Evolutionary conservation across 2,797 vertebrate genomes (phyloP).

Genomic region (Helarctos malayanus): DNA sequence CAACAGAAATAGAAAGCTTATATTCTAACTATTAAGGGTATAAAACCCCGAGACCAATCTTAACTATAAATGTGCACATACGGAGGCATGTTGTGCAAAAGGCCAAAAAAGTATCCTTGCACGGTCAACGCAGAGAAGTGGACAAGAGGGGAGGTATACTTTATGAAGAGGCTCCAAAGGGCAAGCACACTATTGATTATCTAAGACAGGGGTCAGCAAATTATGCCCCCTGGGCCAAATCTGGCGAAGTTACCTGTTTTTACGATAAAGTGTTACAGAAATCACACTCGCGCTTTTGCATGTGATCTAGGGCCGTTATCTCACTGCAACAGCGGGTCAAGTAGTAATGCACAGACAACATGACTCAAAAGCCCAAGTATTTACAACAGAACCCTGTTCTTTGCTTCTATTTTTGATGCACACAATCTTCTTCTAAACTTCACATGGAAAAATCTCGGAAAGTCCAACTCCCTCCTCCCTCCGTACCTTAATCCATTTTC

Average conservation of each 20-base stretch:
- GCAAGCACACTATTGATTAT: neutral
- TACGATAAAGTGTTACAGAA: neutral
- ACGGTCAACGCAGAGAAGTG: neutral
- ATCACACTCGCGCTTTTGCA: neutral
- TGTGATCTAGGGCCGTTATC: neutral
- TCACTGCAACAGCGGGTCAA: rapidly evolving
- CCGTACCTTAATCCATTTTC: neutral
- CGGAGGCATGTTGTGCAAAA: rapidly evolving
- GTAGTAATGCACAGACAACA: neutral
- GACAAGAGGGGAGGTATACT: neutral
- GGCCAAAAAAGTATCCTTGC: neutral
- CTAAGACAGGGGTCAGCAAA: neutral
- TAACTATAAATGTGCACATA: neutral
- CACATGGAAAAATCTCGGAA: conserved; percentile 6
- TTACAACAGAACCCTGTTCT: neutral
- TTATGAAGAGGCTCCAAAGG: neutral
- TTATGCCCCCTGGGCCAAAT: neutral
- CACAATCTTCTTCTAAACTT: neutral
- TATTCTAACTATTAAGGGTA: neutral
- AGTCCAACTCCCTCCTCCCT: neutral
- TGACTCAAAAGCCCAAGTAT: too few relatives aligned
- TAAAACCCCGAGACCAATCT: neutral
- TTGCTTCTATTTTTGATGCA: neutral
- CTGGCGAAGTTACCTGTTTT: neutral
- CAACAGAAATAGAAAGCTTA: neutral